Percentiles rank a stretch among this genome's conserved stretches.
phyloP scores from a whole-genome alignment of 2,888 invertebrate genomes.

The Euspilapteryx auroguttella region DNA sequence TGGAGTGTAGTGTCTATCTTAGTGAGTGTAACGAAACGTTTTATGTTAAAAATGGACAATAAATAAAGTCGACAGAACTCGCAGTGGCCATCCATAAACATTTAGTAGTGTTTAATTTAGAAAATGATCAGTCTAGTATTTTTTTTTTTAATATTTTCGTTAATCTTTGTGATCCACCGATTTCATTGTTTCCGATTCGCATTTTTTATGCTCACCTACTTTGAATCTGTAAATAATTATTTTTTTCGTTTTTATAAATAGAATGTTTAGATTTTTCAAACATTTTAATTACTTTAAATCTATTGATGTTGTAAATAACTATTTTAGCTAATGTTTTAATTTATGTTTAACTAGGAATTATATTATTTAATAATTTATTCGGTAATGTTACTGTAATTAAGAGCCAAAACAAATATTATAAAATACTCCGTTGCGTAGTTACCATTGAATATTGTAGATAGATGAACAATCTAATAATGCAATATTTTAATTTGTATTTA shows the following conservation, averaged over 20 bases:
- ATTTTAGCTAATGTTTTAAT: neutral
- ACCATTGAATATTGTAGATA: constrained; percentile 17
- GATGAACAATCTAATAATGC: neutral
- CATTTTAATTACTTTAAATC: neutral
- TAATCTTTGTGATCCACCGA: neutral
- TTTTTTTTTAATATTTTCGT: neutral
- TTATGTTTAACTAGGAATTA: neutral
- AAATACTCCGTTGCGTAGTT: constrained; percentile 16
- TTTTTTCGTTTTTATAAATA: neutral
- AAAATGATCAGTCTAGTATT: neutral
- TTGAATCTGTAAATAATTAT: too few relatives aligned
- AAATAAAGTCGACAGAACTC: constrained; percentile 24
- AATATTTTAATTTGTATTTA: neutral
- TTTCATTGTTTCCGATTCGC: too few relatives aligned
- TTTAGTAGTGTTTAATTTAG: neutral
- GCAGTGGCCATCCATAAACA: constrained; percentile 33
- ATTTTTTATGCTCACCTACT: too few relatives aligned
- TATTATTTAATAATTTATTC: neutral
- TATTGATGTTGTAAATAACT: neutral
- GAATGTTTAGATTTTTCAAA: neutral
- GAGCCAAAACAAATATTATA: neutral
- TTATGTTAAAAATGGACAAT: constrained; percentile 7
- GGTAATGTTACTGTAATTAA: neutral
- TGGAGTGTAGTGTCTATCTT: too few relatives aligned
- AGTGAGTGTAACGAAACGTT: neutral